phyloP scores from a whole-genome alignment of 37 sponge, comb jelly and placozoan genomes.

The Haliclona indistincta region DNA sequence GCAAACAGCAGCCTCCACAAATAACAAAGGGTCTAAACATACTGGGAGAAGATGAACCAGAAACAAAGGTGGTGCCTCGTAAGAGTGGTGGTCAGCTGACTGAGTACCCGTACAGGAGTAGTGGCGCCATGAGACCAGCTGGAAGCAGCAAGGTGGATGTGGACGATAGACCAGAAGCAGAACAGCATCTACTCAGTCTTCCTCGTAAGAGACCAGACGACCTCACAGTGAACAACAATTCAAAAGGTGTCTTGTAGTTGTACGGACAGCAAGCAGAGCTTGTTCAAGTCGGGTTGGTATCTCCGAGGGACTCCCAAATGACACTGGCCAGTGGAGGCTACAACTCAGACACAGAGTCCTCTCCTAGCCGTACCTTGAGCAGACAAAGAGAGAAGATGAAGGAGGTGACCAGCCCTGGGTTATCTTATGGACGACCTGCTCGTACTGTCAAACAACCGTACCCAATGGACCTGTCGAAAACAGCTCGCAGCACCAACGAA shows the following conservation, averaged over 20 bases:
- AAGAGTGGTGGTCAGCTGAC: not conserved
- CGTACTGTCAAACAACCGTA: too few relatives aligned
- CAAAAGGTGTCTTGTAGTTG: too few relatives aligned
- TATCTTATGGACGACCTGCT: too few relatives aligned
- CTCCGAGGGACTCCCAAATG: not conserved
- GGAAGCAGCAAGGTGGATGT: not conserved
- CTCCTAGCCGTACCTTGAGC: slow-evolving; percentile 56
- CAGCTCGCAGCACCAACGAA: not conserved
- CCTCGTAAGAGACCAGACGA: slow-evolving; percentile 11
- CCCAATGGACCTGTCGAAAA: not conserved
- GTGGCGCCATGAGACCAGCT: not conserved
- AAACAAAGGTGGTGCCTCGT: not conserved
- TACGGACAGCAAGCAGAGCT: too few relatives aligned
- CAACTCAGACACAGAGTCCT: slow-evolving; percentile 67
- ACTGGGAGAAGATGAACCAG: not conserved
- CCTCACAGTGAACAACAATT: not conserved
- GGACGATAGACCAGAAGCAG: slow-evolving; percentile 63
- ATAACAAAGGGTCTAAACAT: not conserved
- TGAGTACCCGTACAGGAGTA: not conserved
- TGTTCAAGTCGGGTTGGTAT: too few relatives aligned
- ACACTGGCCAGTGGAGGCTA: slow-evolving; percentile 25
- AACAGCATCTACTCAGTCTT: slow-evolving; percentile 48
- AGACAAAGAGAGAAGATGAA: slow-evolving; percentile 20
- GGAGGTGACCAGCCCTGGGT: not conserved
- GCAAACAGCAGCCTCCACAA: not conserved